Evolutionary conservation across 2,113 vertebrate genomes (phyloP).

Genomic region (Hyla sarda): DNA sequence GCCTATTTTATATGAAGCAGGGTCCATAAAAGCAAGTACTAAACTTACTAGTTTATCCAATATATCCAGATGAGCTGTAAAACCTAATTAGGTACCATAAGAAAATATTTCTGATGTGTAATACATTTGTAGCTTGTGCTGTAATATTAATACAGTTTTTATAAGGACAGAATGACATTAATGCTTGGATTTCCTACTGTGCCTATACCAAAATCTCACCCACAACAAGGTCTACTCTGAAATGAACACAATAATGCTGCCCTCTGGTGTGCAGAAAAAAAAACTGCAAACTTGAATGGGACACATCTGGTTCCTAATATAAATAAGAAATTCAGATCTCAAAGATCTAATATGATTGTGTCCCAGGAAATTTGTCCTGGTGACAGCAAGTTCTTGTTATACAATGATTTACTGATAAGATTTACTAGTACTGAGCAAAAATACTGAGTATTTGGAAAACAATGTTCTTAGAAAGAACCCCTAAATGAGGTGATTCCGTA

Average conservation of each 20-base stretch:
- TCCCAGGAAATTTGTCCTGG: neutral
- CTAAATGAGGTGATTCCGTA: no score
- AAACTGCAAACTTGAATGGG: neutral
- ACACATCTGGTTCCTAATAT: neutral
- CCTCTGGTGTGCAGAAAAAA: slow-evolving; percentile 33
- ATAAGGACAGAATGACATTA: neutral
- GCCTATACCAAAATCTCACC: neutral
- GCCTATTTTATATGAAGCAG: neutral
- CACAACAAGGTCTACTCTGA: neutral
- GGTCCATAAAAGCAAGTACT: neutral
- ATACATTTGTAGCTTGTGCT: neutral
- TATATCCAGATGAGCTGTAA: neutral
- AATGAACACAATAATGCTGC: slow-evolving; percentile 19
- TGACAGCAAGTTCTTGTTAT: neutral
- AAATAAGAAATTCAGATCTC: neutral
- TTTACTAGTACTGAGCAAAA: neutral
- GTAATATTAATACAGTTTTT: neutral
- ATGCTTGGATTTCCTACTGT: neutral
- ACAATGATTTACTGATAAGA: neutral
- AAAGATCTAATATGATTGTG: neutral
- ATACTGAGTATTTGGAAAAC: neutral
- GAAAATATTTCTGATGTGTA: neutral
- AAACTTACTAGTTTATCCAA: neutral
- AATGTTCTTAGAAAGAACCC: neutral
- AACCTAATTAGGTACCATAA: neutral